These are phyloP conservation scores for Felis chaus DNA, from an alignment of 2,113 vertebrate species.

Conservation along the genomic window DNA sequence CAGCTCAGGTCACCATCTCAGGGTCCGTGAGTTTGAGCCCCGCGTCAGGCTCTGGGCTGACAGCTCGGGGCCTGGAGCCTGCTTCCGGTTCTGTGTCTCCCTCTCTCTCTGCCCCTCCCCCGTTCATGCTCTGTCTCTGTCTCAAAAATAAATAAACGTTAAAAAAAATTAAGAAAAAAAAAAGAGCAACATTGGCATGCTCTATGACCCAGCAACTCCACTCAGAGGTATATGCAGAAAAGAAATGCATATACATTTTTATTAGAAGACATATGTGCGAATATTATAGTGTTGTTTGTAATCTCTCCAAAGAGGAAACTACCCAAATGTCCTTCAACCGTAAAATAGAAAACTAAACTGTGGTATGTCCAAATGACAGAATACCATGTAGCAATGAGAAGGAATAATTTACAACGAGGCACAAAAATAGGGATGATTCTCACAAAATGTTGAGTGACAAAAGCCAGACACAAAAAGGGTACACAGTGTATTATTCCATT, in stretches of 20 bases:
- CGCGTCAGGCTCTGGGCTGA: too few relatives aligned
- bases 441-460: not conserved
- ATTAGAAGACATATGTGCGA: not conserved
- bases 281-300: not conserved
- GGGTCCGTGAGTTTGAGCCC: too few relatives aligned
- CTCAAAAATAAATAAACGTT: too few relatives aligned
- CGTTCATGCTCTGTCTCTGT: too few relatives aligned
- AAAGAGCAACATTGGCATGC: not conserved
- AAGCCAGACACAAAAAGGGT: not conserved
- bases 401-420: slow-evolving; percentile 13
- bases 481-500: not conserved
- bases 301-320: not conserved
- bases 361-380: not conserved
- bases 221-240: not conserved
- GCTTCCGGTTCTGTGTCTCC: too few relatives aligned
- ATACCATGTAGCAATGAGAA: not conserved
- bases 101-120: too few relatives aligned
- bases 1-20: too few relatives aligned
- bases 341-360: not conserved
- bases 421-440: not conserved
- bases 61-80: rapidly evolving
- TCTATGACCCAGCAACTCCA: not conserved
- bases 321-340: not conserved
- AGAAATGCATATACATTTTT: not conserved
- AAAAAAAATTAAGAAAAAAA: too few relatives aligned